These are phyloP conservation scores for Campoplex capitator DNA, from an alignment of 2,888 invertebrate species.

Conservation along the genomic window DNA sequence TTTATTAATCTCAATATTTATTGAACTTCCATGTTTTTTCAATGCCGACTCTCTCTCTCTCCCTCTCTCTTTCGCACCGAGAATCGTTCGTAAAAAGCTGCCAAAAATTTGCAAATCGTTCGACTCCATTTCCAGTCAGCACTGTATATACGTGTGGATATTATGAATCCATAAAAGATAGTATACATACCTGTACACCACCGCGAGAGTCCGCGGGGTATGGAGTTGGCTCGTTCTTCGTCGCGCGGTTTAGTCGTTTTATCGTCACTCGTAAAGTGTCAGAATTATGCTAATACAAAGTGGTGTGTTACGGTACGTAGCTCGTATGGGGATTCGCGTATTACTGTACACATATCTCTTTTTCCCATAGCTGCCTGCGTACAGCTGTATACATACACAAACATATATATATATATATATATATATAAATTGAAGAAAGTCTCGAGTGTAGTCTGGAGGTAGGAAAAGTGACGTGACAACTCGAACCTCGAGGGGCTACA, in stretches of 20 bases:
- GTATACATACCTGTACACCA: background rate
- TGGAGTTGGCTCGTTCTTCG: slow-evolving; percentile 35
- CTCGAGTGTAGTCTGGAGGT: slow-evolving; percentile 40
- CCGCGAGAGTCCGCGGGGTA: slow-evolving; percentile 57
- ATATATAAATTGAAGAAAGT: slow-evolving; percentile 50
- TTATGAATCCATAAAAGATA: background rate
- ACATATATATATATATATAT: no score
- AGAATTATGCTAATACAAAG: slow-evolving; percentile 69
- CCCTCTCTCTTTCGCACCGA: no score
- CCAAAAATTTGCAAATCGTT: slow-evolving; percentile 9
- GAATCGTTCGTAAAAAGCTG: background rate
- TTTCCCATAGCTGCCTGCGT: background rate
- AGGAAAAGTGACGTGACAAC: slow-evolving; percentile 67
- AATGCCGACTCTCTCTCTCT: background rate
- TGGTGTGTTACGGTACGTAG: slow-evolving; percentile 60
- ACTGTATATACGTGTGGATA: background rate
- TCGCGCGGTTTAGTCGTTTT: slow-evolving; percentile 63
- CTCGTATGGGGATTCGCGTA: background rate
- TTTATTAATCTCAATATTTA: background rate
- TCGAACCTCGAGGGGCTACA: slow-evolving; percentile 51
- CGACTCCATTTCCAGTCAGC: background rate
- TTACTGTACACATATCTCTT: slow-evolving; percentile 10
- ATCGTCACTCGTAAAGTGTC: slow-evolving; percentile 69
- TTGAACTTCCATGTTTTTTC: background rate
- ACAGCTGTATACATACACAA: no score